Evolutionary conservation across 1,140 invertebrate species (phyloP).

Genomic region (Pissodes strobi): DNA sequence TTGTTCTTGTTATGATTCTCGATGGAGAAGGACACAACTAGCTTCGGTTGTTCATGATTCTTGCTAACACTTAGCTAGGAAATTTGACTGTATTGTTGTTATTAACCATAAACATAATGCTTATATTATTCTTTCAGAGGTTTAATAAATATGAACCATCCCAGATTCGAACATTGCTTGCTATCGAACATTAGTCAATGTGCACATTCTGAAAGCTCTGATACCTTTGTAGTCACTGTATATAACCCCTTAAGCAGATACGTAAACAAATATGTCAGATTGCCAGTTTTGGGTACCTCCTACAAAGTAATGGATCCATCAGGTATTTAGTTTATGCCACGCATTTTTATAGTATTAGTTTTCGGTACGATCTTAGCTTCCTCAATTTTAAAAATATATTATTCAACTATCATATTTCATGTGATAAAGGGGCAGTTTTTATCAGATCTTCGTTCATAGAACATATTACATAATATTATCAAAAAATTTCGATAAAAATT

Average conservation of each 20-base stretch:
- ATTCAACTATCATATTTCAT: no score
- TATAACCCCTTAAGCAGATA: slow-evolving; percentile 80
- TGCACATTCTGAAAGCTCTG: slow-evolving; percentile 63
- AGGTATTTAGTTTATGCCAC: background rate
- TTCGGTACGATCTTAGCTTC: background rate
- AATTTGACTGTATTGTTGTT: background rate
- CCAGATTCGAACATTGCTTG: slow-evolving; percentile 29
- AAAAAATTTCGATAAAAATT: no score
- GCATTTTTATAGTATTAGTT: background rate
- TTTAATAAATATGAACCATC: slow-evolving; percentile 10
- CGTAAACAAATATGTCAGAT: slow-evolving; percentile 67
- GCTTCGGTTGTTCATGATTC: no score
- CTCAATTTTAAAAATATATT: background rate
- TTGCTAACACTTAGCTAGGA: no score
- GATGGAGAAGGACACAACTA: no score
- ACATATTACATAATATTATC: no score
- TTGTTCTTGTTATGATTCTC: no score
- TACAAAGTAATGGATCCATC: slow-evolving; percentile 67
- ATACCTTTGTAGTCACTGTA: slow-evolving; percentile 69
- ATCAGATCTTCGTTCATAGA: no score
- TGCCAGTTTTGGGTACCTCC: slow-evolving; percentile 67
- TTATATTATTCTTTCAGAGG: slow-evolving; percentile 22
- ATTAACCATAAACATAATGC: background rate
- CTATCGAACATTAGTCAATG: slow-evolving; percentile 67
- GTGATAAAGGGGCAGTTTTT: no score